These are phyloP conservation scores for Oryzaephilus surinamensis DNA, from an alignment of 1,140 invertebrate species.

Conservation along the genomic window DNA sequence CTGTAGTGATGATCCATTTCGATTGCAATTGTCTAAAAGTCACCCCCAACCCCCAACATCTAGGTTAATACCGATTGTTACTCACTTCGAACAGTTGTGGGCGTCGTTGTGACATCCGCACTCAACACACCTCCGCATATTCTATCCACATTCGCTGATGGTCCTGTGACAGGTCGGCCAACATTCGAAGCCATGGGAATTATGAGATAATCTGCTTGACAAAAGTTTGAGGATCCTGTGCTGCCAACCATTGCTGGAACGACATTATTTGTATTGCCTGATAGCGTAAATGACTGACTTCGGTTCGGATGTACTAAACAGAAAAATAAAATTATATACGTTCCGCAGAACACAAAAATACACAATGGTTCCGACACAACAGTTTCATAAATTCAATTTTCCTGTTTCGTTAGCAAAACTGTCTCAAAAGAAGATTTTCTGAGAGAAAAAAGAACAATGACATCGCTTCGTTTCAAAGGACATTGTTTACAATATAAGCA, in stretches of 20 bases:
- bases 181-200: conserved; percentile 63
- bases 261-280: conserved; percentile 55
- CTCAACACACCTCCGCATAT: conserved; percentile 62
- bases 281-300: conserved; percentile 57
- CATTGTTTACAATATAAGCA: too few species aligned
- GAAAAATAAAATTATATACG: too few species aligned
- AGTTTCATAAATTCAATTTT: too few species aligned
- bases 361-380: too few species aligned
- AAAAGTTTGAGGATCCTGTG: conserved; percentile 44
- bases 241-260: conserved; percentile 57
- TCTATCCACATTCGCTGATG: conserved; percentile 52
- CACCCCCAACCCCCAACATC: too few species aligned
- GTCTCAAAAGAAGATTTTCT: too few species aligned
- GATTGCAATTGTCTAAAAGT: too few species aligned
- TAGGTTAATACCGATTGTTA: too few species aligned
- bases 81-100: conserved; percentile 55
- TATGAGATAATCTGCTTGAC: conserved; percentile 63
- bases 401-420: too few species aligned
- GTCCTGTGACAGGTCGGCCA: conserved; percentile 43
- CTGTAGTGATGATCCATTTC: neutral
- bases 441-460: too few species aligned
- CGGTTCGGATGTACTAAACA: conserved; percentile 46
- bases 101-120: conserved; percentile 46
- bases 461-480: too few species aligned
- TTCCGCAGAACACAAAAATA: too few species aligned